These are phyloP conservation scores for Diorhabda carinulata DNA, from an alignment of 1,140 invertebrate species.

Conservation along the genomic window DNA sequence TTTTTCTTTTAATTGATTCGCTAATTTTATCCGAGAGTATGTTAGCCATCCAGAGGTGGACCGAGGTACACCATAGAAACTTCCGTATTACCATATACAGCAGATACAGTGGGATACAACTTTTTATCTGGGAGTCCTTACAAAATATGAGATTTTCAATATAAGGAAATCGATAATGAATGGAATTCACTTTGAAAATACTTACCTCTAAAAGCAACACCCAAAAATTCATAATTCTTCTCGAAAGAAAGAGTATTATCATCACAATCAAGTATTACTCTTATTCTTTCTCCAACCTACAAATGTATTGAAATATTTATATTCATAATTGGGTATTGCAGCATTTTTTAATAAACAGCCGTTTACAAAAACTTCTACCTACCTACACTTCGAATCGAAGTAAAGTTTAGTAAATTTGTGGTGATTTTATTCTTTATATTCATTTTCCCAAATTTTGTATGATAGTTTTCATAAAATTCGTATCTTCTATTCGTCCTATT, in stretches of 20 bases:
- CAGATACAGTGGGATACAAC: conserved; percentile 93
- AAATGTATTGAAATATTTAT: conserved; percentile 23
- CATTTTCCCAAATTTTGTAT: no score
- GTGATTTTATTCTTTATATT: no score
- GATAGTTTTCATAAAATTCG: no score
- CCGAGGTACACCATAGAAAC: conserved; percentile 99
- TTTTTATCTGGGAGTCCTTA: conserved; percentile 87
- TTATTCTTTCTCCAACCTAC: conserved; percentile 93
- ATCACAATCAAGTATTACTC: conserved; percentile 97
- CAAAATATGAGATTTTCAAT: conserved; percentile 41
- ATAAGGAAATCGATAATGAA: neutral
- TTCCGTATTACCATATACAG: conserved; percentile 98
- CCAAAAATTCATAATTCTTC: conserved; percentile 97
- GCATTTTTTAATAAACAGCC: no score
- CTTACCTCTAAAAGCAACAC: conserved; percentile 92
- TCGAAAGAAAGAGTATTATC: conserved; percentile 96
- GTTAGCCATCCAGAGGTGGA: conserved; percentile 88
- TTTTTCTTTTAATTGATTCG: conserved; percentile 17
- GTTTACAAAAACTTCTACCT: no score
- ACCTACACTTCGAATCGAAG: no score
- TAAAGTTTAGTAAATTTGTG: no score
- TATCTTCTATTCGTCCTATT: no score
- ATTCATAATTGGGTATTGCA: no score
- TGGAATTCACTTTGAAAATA: neutral
- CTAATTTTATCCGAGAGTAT: conserved; percentile 32